Conservation (phyloP, 2,888 invertebrate genomes). For the Carabus problematicus region DNA sequence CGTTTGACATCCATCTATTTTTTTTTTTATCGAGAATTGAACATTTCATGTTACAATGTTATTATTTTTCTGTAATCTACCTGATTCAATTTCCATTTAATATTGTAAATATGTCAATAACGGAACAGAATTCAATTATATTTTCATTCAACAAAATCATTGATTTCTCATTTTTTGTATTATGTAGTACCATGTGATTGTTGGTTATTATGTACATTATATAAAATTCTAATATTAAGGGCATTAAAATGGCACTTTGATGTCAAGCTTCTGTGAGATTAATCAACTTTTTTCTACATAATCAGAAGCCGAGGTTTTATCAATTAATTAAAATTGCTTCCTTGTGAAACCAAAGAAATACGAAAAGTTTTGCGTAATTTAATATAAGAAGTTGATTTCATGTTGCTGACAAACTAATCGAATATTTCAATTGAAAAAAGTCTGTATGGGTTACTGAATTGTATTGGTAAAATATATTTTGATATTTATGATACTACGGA, state of each 20-base stretch:
- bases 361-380: conserved; percentile 17
- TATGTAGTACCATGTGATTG: neutral
- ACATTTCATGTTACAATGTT: no score
- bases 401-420: neutral
- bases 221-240: neutral
- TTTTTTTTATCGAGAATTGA: no score
- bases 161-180: neutral
- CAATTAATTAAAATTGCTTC: conserved; percentile 18
- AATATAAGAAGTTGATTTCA: no score
- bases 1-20: no score
- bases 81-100: no score
- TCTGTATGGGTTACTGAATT: no score
- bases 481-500: no score
- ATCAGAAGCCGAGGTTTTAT: conserved; percentile 20
- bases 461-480: neutral
- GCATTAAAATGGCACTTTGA: neutral
- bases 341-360: conserved; percentile 2
- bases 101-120: no score
- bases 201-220: neutral
- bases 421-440: no score
- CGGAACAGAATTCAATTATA: no score
- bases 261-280: neutral
- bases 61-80: no score
- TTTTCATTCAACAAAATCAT: no score
- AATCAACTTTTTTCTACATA: conserved; percentile 20